Evolutionary conservation across 1,140 invertebrate species (phyloP).

Genomic region (Calephelis virginiensis): DNA sequence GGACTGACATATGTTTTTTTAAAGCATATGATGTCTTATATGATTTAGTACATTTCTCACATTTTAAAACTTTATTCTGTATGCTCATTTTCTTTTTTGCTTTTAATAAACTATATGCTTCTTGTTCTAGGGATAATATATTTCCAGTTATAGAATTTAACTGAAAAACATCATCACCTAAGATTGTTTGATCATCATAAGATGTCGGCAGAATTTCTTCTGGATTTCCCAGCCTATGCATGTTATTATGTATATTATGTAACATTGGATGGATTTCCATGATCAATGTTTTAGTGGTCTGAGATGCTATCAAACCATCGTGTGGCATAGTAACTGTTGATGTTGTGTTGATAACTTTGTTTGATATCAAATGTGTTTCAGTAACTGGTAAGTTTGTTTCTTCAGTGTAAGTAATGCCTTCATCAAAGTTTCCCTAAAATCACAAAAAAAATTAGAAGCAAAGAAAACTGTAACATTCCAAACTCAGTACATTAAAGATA

Average conservation of each 20-base stretch:
- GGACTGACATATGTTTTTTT: slow-evolving; percentile 47
- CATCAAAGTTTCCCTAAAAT: slow-evolving; percentile 12
- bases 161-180: slow-evolving; percentile 54
- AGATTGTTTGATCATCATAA: slow-evolving; percentile 32
- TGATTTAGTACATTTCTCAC: slow-evolving; percentile 55
- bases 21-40: slow-evolving; percentile 35
- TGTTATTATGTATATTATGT: slow-evolving; percentile 29
- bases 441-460: background rate
- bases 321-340: slow-evolving; percentile 53
- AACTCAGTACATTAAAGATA: too few relatives aligned
- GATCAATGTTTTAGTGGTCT: slow-evolving; percentile 60
- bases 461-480: background rate
- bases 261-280: slow-evolving; percentile 64
- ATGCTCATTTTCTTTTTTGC: slow-evolving; percentile 37
- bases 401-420: slow-evolving; percentile 46
- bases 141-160: slow-evolving; percentile 70
- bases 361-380: slow-evolving; percentile 66
- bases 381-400: slow-evolving; percentile 56
- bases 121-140: slow-evolving; percentile 61
- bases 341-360: slow-evolving; percentile 63
- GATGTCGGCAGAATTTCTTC: slow-evolving; percentile 63
- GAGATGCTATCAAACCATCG: slow-evolving; percentile 48
- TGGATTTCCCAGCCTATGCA: slow-evolving; percentile 48
- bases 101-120: slow-evolving; percentile 61
- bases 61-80: slow-evolving; percentile 29